Evolutionary conservation across 2,113 vertebrate species (phyloP).

Genomic region (Herpetotheres cachinnans): DNA sequence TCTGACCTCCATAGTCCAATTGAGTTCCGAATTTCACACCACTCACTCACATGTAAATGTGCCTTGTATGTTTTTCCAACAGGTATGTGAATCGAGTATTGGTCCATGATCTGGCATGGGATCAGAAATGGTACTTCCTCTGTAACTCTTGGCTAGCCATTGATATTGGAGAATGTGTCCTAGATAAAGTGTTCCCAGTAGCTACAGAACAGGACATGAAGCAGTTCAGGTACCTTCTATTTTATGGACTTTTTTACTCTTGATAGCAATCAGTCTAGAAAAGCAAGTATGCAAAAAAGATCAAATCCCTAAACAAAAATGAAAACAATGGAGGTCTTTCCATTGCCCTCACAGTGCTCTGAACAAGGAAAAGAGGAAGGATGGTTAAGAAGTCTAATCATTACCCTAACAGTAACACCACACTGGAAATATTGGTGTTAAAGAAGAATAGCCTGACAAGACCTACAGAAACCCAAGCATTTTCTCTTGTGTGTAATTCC

Average conservation of each 20-base stretch:
- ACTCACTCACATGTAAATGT: background rate
- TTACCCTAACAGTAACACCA: background rate
- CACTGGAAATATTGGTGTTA: background rate
- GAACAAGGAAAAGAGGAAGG: background rate
- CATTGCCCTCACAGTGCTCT: background rate
- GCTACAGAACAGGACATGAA: conserved; percentile 90
- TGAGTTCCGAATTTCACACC: background rate
- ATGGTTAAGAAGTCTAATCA: background rate
- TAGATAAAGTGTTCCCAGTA: conserved; percentile 88
- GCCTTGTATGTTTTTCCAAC: background rate
- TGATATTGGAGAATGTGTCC: conserved; percentile 86
- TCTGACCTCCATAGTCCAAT: background rate
- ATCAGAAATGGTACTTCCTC: conserved; percentile 90
- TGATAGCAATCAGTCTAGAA: background rate
- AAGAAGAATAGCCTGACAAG: background rate
- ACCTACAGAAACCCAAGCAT: background rate
- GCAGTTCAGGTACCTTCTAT: conserved; percentile 82
- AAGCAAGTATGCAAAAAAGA: background rate
- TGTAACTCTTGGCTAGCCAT: conserved; percentile 93
- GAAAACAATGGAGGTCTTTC: background rate
- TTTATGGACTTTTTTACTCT: background rate
- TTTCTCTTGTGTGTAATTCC: background rate
- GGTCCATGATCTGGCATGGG: conserved; percentile 84
- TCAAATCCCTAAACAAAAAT: background rate
- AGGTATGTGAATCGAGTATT: conserved; percentile 91